A percentile compares a stretch with the other conserved stretches of the same genome.
Conservation (phyloP, 2,888 invertebrate species). For the Malacosoma neustria region DNA sequence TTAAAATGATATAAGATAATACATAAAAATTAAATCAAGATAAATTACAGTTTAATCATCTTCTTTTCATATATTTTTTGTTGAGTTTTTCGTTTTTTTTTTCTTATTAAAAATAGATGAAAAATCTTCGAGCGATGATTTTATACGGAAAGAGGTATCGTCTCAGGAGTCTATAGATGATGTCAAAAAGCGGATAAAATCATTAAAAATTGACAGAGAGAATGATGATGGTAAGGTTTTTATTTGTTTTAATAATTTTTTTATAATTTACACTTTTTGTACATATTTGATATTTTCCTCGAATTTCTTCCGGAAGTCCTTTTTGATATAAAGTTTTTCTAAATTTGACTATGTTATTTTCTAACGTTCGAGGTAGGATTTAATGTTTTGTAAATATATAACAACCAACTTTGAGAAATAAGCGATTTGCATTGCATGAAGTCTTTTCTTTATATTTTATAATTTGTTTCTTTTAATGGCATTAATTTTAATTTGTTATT, state of each 20-base stretch:
- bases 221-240: slow-evolving; percentile 62
- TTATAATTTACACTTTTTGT: slow-evolving; percentile 15
- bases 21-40: too few relatives aligned
- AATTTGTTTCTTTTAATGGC: slow-evolving; percentile 8
- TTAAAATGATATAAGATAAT: too few relatives aligned
- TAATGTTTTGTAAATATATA: slow-evolving; percentile 17
- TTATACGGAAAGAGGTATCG: slow-evolving; percentile 41
- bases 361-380: too few relatives aligned
- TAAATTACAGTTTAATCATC: slow-evolving; percentile 14
- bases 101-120: slow-evolving; percentile 18
- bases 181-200: slow-evolving; percentile 60
- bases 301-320: too few relatives aligned
- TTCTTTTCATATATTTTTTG: slow-evolving; percentile 19
- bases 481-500: too few relatives aligned
- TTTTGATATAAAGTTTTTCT: too few relatives aligned
- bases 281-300: too few relatives aligned
- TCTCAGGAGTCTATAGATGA: slow-evolving; percentile 60
- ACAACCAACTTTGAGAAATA: slow-evolving; percentile 63
- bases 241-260: slow-evolving; percentile 8
- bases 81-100: slow-evolving; percentile 19
- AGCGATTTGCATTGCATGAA: slow-evolving; percentile 32
- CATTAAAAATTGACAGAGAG: slow-evolving; percentile 63
- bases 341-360: too few relatives aligned
- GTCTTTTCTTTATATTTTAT: slow-evolving; percentile 20
- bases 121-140: slow-evolving; percentile 42